phyloP scores from a whole-genome alignment of 2,888 invertebrate genomes.

The Ptychoptera contaminata region DNA sequence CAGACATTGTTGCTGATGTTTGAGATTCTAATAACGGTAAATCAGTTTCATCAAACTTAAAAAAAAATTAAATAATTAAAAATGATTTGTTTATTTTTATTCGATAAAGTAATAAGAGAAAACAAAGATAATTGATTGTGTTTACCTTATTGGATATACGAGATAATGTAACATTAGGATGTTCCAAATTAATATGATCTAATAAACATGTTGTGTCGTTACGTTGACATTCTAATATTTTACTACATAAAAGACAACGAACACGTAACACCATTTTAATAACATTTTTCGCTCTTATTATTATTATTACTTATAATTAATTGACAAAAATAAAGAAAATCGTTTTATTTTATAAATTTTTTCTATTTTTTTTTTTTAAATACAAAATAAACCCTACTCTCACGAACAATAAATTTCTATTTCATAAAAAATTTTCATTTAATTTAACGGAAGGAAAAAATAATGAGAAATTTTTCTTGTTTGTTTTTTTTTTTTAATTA shows the following conservation, averaged over 20 bases:
- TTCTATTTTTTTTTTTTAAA: neutral
- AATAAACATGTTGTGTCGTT: conserved; percentile 6
- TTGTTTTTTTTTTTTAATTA: neutral
- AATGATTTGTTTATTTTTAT: too few relatives aligned
- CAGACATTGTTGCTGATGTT: too few relatives aligned
- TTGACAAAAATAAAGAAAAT: neutral
- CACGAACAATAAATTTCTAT: too few relatives aligned
- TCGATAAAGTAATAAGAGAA: too few relatives aligned
- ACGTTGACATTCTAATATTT: conserved; percentile 3
- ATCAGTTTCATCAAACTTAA: too few relatives aligned
- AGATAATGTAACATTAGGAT: conserved; percentile 6
- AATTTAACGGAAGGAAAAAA: too few relatives aligned
- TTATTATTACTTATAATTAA: neutral
- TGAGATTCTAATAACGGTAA: too few relatives aligned
- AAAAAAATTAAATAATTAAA: too few relatives aligned
- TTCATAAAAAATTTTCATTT: too few relatives aligned
- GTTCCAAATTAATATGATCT: conserved; percentile 6
- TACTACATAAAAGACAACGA: conserved; percentile 6
- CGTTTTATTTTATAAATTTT: neutral
- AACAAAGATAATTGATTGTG: too few relatives aligned
- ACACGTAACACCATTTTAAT: conserved; percentile 5
- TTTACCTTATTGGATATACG: too few relatives aligned
- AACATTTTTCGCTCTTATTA: neutral
- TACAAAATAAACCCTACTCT: neutral
- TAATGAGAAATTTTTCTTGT: neutral